A percentile compares a stretch with the other conserved stretches of the same genome.
Evolutionary conservation across 2,888 invertebrate species (phyloP).

Genomic region (Scaptomyza caliginosa): DNA sequence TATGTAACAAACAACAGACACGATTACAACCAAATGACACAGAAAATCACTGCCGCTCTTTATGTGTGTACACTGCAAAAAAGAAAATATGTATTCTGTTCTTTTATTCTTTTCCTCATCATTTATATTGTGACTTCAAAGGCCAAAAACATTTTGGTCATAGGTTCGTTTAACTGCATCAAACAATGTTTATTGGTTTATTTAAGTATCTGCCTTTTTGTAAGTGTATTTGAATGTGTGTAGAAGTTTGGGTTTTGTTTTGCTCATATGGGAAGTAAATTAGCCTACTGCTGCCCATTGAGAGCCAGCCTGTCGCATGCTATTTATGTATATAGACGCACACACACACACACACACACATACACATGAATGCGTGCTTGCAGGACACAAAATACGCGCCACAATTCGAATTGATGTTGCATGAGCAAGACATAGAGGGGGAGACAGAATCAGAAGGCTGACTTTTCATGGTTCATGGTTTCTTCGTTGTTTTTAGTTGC

Average conservation of each 20-base stretch:
- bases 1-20: constrained; percentile 81
- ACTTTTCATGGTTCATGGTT: constrained; percentile 42
- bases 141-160: too few species aligned
- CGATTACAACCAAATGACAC: constrained; percentile 81
- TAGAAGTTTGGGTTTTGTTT: constrained; percentile 48
- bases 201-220: background rate
- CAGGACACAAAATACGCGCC: constrained; percentile 69
- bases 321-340: constrained; percentile 44
- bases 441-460: background rate
- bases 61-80: constrained; percentile 24
- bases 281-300: constrained; percentile 63
- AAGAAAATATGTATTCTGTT: background rate
- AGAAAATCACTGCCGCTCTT: constrained; percentile 76
- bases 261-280: constrained; percentile 73
- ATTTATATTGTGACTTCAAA: too few species aligned
- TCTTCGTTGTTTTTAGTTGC: background rate
- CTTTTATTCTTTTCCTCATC: too few species aligned
- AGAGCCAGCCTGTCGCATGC: constrained; percentile 52
- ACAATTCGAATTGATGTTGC: constrained; percentile 65
- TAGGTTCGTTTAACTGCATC: too few species aligned
- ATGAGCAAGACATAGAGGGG: constrained; percentile 17
- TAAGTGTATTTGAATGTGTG: constrained; percentile 7
- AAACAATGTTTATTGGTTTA: background rate
- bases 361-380: constrained; percentile 56
- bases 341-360: background rate